phyloP scores from a whole-genome alignment of 2,113 vertebrate genomes.

The Holacanthus passer region DNA sequence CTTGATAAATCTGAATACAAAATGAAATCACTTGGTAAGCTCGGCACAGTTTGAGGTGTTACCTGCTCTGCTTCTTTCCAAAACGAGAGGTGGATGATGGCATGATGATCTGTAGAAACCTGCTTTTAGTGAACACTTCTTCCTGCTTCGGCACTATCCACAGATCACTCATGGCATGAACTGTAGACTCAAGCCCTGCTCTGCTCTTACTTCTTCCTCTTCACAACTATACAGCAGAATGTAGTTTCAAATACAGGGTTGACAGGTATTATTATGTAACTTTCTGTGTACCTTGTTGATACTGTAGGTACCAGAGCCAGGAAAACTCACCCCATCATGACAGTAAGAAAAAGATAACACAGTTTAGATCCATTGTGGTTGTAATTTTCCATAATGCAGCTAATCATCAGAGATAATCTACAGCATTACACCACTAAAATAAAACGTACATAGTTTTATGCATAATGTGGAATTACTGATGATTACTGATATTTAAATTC shows the following conservation, averaged over 20 bases:
- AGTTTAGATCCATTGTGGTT: neutral
- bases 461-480: too few relatives aligned
- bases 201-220: slow-evolving; percentile 36
- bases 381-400: too few relatives aligned
- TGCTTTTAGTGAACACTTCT: slow-evolving; percentile 50
- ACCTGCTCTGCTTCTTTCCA: slow-evolving; percentile 56
- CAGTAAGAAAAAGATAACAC: neutral
- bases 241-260: neutral
- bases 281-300: neutral
- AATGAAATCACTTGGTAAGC: slow-evolving; percentile 58
- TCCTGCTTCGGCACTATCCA: slow-evolving; percentile 58
- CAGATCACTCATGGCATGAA: slow-evolving; percentile 60
- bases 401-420: too few relatives aligned
- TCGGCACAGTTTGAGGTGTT: slow-evolving; percentile 55
- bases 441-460: too few relatives aligned
- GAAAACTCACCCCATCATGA: neutral
- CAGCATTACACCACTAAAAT: too few relatives aligned
- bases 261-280: neutral
- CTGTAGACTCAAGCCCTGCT: slow-evolving; percentile 34
- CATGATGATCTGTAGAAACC: slow-evolving; percentile 68
- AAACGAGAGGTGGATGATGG: slow-evolving; percentile 47
- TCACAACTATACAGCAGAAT: slow-evolving; percentile 6
- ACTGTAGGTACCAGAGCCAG: neutral
- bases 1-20: slow-evolving; percentile 44
- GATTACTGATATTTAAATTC: too few relatives aligned